phyloP scores from a whole-genome alignment of 2,888 invertebrate genomes.

The Xestoiulus laeticollis region DNA sequence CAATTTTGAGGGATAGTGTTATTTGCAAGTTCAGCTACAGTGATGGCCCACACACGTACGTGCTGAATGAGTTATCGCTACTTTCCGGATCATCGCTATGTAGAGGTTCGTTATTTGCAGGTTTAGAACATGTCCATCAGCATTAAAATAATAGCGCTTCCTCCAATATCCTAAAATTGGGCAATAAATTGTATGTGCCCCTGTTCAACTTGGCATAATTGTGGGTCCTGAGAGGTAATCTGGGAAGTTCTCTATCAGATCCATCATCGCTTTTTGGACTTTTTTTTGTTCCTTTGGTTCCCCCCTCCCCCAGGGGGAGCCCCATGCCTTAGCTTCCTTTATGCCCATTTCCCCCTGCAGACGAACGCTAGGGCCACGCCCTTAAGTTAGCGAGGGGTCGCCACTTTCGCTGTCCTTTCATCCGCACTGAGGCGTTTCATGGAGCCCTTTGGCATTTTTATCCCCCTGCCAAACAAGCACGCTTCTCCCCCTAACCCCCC shows the following conservation, averaged over 20 bases:
- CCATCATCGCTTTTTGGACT: not conserved
- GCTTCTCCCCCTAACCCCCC: not conserved
- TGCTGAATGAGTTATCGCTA: no score
- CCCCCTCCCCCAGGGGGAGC: not conserved
- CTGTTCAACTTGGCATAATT: no score
- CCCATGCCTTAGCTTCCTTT: not conserved
- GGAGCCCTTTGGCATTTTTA: not conserved
- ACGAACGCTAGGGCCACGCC: conserved; percentile 20
- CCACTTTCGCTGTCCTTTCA: conserved; percentile 43
- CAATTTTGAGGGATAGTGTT: no score
- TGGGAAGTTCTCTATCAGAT: not conserved
- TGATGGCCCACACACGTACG: no score
- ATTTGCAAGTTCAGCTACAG: no score
- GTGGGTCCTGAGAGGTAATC: no score
- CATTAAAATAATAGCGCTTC: no score
- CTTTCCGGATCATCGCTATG: no score
- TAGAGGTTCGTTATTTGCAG: no score
- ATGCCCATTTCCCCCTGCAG: not conserved
- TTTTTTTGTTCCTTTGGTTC: not conserved
- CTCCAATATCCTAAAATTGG: no score
- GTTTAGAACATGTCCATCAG: no score
- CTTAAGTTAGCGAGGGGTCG: conserved; percentile 36
- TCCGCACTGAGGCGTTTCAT: conserved; percentile 48
- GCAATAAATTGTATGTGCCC: no score
- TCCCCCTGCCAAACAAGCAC: not conserved